These are phyloP conservation scores for Morus bassanus DNA, from an alignment of 2,797 vertebrate species.

Conservation along the genomic window DNA sequence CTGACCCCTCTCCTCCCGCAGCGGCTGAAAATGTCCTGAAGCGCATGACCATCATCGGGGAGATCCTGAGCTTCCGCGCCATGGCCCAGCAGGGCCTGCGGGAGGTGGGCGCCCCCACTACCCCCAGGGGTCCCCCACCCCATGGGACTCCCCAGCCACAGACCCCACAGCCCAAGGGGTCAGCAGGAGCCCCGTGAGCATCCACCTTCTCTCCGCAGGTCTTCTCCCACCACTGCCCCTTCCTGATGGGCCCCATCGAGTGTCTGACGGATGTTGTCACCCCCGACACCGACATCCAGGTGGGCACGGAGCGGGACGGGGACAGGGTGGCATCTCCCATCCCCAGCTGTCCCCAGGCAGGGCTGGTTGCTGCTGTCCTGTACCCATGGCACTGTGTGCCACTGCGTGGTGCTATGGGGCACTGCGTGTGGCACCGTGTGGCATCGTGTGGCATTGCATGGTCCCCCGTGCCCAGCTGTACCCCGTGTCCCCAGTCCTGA, in stretches of 20 bases:
- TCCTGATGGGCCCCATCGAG: conserved; percentile 85
- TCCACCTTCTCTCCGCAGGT: conserved; percentile 66
- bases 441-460: accelerated
- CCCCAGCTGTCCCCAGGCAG: neutral
- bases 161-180: neutral
- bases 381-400: accelerated
- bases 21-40: conserved; percentile 90
- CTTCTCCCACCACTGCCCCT: conserved; percentile 86
- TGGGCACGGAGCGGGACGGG: neutral
- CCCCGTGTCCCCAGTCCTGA: neutral
- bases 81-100: conserved; percentile 83
- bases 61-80: conserved; percentile 83
- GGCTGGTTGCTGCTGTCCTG: neutral
- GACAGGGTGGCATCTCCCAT: neutral
- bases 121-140: too few relatives aligned
- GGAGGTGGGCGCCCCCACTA: conserved; percentile 74
- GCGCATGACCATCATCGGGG: conserved; percentile 89
- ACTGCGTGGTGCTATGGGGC: too few relatives aligned
- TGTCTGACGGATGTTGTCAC: conserved; percentile 78
- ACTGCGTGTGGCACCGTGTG: accelerated
- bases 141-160: neutral
- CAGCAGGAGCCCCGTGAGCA: neutral
- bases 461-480: neutral
- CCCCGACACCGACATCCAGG: conserved; percentile 89
- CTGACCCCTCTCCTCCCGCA: conserved; percentile 25